Percentiles rank a stretch among this genome's conserved stretches.
phyloP scores from a whole-genome alignment of 2,888 invertebrate genomes.

The Agriotes lineatus region DNA sequence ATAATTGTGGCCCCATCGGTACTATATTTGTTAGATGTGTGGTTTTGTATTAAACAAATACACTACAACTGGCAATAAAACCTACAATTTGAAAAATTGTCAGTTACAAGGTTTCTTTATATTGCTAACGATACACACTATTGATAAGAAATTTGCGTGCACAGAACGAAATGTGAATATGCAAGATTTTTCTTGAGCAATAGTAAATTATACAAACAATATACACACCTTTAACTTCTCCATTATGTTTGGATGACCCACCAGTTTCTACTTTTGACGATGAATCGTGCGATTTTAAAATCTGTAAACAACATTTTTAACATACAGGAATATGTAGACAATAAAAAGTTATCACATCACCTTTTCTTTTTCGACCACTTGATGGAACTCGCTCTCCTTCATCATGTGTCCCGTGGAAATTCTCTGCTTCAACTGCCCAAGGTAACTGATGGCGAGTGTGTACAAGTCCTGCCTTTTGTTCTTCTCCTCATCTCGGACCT shows the following conservation, averaged over 20 bases:
- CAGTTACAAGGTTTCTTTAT: no score
- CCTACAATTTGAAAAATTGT: no score
- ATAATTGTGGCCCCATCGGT: no score
- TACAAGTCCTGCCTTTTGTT: constrained; percentile 94
- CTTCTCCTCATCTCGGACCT: constrained; percentile 93
- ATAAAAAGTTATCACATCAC: constrained; percentile 45
- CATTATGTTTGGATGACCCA: constrained; percentile 64
- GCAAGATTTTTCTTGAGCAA: no score
- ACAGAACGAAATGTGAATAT: constrained; percentile 4
- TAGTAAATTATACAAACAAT: no score
- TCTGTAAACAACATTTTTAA: constrained; percentile 22
- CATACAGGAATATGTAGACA: not conserved
- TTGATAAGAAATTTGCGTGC: no score
- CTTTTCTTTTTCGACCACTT: constrained; percentile 75
- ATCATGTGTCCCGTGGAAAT: constrained; percentile 81
- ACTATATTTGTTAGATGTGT: no score
- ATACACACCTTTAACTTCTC: constrained; percentile 65
- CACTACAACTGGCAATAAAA: no score
- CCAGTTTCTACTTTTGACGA: constrained; percentile 49
- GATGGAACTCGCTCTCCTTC: constrained; percentile 93
- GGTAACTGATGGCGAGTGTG: constrained; percentile 92
- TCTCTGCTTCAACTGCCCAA: constrained; percentile 88
- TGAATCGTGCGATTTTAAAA: constrained; percentile 35
- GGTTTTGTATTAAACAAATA: no score
- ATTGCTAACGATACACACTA: no score